Evolutionary conservation across 2,888 invertebrate species (phyloP).

Genomic region (Heliconius charithonia): DNA sequence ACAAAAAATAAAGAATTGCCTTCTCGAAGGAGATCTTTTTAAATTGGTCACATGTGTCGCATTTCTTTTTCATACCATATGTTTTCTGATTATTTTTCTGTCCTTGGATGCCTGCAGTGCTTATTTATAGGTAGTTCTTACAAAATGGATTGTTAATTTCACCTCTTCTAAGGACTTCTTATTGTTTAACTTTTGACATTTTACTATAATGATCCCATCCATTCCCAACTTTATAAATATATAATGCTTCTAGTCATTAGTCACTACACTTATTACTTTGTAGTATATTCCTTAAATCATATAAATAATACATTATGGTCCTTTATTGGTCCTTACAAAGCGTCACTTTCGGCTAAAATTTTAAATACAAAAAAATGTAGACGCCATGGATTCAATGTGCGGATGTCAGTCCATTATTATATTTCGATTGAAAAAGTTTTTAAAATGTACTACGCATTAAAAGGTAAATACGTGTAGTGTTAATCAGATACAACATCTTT

Average conservation of each 20-base stretch:
- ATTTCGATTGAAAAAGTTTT: background rate
- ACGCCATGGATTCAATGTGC: background rate
- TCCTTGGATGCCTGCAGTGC: slow-evolving; percentile 67
- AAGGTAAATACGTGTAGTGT: background rate
- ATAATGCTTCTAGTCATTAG: slow-evolving; percentile 3
- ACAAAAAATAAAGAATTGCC: slow-evolving; percentile 64
- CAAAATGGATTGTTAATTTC: slow-evolving; percentile 41
- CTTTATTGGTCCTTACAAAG: background rate
- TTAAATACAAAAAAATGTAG: background rate
- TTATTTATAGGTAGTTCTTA: slow-evolving; percentile 50
- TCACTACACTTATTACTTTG: background rate
- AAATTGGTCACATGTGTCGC: slow-evolving; percentile 61
- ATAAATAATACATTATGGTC: background rate
- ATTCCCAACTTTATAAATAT: background rate
- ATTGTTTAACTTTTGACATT: slow-evolving; percentile 13
- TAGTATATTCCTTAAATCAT: background rate
- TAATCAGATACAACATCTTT: background rate
- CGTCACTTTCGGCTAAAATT: background rate
- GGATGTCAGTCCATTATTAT: background rate
- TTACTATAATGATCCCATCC: background rate
- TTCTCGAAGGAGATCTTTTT: slow-evolving; percentile 59
- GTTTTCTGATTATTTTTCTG: slow-evolving; percentile 79
- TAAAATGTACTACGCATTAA: background rate
- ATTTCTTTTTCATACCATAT: slow-evolving; percentile 78
- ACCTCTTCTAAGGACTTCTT: slow-evolving; percentile 33